Evolutionary conservation across 92 coral and sea anemone genomes (phyloP).

Genomic region (Phenganax subtilis): DNA sequence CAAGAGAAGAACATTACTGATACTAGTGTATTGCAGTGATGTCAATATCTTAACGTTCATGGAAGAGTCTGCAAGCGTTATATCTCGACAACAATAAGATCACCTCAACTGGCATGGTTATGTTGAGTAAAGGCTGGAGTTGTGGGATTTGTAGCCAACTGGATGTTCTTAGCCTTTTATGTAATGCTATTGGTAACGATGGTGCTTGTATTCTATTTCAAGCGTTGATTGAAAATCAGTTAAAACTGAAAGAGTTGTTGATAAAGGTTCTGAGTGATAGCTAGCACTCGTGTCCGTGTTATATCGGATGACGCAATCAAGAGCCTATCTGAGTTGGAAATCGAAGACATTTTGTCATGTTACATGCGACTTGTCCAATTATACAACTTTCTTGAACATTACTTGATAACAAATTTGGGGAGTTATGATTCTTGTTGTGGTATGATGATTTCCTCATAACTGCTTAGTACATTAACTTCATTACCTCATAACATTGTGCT

Average conservation of each 20-base stretch:
- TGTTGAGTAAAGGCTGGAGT: constrained; percentile 3
- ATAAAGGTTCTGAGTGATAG: neutral
- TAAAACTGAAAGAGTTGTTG: neutral
- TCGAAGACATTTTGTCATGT: too few relatives aligned
- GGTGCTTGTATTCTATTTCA: constrained; percentile 18
- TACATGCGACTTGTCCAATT: too few relatives aligned
- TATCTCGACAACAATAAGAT: neutral
- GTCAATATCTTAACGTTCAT: neutral
- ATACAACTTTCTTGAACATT: too few relatives aligned
- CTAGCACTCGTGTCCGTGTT: too few relatives aligned
- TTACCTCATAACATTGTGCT: too few relatives aligned
- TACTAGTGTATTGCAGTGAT: neutral
- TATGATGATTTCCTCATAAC: too few relatives aligned
- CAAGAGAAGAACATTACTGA: neutral
- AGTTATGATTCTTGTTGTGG: too few relatives aligned
- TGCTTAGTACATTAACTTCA: too few relatives aligned
- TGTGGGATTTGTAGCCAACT: constrained; percentile 10
- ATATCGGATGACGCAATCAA: too few relatives aligned
- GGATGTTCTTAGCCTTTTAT: neutral
- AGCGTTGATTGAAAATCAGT: neutral
- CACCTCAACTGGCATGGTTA: neutral
- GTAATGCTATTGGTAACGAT: neutral
- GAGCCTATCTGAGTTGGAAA: too few relatives aligned
- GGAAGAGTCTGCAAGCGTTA: neutral
- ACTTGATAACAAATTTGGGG: too few relatives aligned